Evolutionary conservation across 2,797 vertebrate genomes (phyloP), one percentile per base, ranked within the genome.

Genomic region (Caiman crocodilus): DNA sequence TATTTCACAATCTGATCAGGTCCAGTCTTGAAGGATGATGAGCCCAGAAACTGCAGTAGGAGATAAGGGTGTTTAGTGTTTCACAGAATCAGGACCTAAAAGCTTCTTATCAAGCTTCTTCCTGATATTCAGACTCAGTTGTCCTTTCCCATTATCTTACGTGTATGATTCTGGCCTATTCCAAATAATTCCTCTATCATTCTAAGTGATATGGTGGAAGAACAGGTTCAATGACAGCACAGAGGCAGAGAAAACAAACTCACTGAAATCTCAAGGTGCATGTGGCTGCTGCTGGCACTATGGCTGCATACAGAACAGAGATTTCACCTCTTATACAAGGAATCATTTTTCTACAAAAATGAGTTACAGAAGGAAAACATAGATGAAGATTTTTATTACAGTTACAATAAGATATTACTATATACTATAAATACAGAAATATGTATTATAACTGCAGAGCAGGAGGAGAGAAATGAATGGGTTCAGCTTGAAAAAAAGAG

Each of bases 401-500:
- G 83, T 71, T 0, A 1, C 84, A 26, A 73, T 42, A 73, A 73
- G 69, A 83, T 95, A 82, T 91, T 83, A 87, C 76, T 91, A 89
- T 95, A 88, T 56, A 94, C 71, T 0, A 1, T 81, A 93, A 73
- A 96, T 87, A 77, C 35, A 65, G 90, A 96, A 91, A 89, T 95
- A 92, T 92, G 93, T 92, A 23, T 25, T 26, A 35, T 14, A 21
- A 83, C 20, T 90, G 91, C 92, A 74, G 71, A 88, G 88, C 95
- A 93, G 93, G 90, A 94, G 93, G 95, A 95, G 90, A 89, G 93
- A 97, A 95, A 96, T 95, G 96, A 96, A 97, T 95, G 96, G 95
- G 92, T 93, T 95, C 85, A 88, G 95, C 96, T 50, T 50, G 42
- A 94, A 96, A 96, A 96, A 96, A 90, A 93, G 95, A 92, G 92